phyloP scores from a whole-genome alignment of 92 coral and sea anemone genomes.

The Epizoanthus scotinus region DNA sequence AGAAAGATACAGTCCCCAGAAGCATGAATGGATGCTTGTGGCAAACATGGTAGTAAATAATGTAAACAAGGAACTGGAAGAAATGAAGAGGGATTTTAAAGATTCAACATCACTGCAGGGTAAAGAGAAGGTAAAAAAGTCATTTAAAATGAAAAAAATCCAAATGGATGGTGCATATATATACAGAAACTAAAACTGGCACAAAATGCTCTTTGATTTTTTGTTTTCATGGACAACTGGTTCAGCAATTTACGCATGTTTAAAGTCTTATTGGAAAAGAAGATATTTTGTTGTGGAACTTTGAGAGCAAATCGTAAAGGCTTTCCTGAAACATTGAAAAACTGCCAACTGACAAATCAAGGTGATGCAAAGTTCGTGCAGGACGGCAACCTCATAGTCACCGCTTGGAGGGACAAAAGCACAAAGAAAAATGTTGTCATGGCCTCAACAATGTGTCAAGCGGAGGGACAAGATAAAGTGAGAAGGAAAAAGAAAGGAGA shows the following conservation, averaged over 20 bases:
- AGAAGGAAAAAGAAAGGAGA: slow-evolving; percentile 23
- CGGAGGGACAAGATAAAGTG: slow-evolving; percentile 1
- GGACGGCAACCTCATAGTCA: slow-evolving; percentile 3
- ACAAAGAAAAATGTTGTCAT: not conserved
- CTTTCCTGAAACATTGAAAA: slow-evolving; percentile 32
- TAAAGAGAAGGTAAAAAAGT: no score
- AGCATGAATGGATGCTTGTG: no score
- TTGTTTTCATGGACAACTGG: slow-evolving; percentile 38
- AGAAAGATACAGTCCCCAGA: no score
- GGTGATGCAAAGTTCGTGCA: slow-evolving; percentile 10
- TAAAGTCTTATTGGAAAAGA: not conserved
- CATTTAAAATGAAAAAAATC: no score
- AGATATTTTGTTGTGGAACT: slow-evolving; percentile 42
- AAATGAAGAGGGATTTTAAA: no score
- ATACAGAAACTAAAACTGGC: no score
- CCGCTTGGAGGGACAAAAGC: slow-evolving; percentile 26
- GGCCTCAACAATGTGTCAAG: slow-evolving; percentile 21
- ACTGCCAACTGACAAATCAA: slow-evolving; percentile 16
- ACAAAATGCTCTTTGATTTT: no score
- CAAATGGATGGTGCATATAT: no score
- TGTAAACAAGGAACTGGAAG: no score
- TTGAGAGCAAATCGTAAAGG: slow-evolving; percentile 30
- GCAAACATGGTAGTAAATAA: no score
- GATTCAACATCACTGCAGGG: no score
- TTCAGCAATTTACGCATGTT: slow-evolving; percentile 27